Base-by-base conservation (phyloP, 2,888 invertebrate species). In the Julus scandinavius region DNA sequence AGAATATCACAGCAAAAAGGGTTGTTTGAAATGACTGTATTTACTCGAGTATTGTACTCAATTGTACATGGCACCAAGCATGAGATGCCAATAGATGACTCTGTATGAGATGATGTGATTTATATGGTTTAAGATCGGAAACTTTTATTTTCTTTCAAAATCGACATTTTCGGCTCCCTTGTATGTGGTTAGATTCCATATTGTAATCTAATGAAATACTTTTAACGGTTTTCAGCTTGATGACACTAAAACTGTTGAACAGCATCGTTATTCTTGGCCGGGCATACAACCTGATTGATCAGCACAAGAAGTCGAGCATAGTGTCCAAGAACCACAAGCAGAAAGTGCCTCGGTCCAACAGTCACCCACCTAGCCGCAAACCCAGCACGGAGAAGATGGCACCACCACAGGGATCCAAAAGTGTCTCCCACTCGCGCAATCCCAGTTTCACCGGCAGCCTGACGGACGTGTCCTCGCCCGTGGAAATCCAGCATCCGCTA, bases 191-290 rank as follows among this genome's bases (percentile, higher is more conserved):
- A 29, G 29, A 29, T 29, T 29, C 29, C 29, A 29, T 29, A 29
- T 29, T 29, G 29, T 29, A 29, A 29, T 29, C 29, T 29, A 29
- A 29, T 29, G 29, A 29, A 29, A 29, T 29, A 29, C 29, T 29
- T 29, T 29, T 29, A 29, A 29, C 29, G 29, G 9, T 83, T 91
- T 91, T 87, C 91, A 92, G 92, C 89, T 90, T 93, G 89, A 89
- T 92, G 15, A 91, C 92, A 49, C 90, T 92, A 88, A 93, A 93
- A 91, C 94, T 98, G 85, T 94, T 98, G 15, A 96, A 96, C 90
- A 98, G 97, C 89, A 95, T 99, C 87, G 94, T 98, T 41, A 96
- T 99, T 87, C 94, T 99, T 89, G 98, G 98, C 3, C 96, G 96
- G 92, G 98, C 98, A 0, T 97, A 97, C 91, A 95, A 96, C 91